These are phyloP conservation scores for Halesus radiatus DNA, from an alignment of 1,140 invertebrate genomes.

Conservation along the genomic window DNA sequence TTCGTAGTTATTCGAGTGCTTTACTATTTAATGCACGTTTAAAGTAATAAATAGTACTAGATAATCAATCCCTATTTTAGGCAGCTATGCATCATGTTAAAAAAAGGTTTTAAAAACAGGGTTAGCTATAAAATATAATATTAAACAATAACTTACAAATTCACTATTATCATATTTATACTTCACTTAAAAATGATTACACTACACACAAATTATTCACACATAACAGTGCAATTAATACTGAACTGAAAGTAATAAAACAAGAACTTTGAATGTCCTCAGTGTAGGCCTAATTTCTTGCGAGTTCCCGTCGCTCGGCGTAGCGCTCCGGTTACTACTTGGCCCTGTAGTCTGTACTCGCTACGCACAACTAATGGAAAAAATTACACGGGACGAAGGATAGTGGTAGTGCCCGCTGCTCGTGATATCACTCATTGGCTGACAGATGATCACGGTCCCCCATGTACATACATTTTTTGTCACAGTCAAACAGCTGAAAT, in stretches of 20 bases:
- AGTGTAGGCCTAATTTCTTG: slow-evolving; percentile 42
- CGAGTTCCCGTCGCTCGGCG: slow-evolving; percentile 30
- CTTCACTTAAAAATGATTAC: neutral
- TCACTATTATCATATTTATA: neutral
- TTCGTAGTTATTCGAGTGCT: too few species aligned
- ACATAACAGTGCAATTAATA: neutral
- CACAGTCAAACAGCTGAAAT: slow-evolving; percentile 40
- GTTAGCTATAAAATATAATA: too few species aligned
- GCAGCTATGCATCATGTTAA: too few species aligned
- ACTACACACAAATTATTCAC: neutral
- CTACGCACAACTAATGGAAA: slow-evolving; percentile 38
- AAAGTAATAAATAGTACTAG: too few species aligned
- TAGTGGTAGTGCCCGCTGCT: neutral
- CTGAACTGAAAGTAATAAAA: neutral
- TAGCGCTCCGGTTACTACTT: neutral
- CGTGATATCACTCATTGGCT: slow-evolving; percentile 42
- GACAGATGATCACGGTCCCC: slow-evolving; percentile 41
- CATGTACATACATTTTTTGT: slow-evolving; percentile 35
- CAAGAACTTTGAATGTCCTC: neutral
- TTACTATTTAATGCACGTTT: too few species aligned
- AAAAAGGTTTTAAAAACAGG: too few species aligned
- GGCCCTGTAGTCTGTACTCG: neutral
- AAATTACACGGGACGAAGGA: slow-evolving; percentile 17
- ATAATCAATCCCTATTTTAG: too few species aligned
- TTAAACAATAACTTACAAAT: neutral